These are phyloP conservation scores for Sebastes schlegelii DNA, from an alignment of 2,113 vertebrate species.

Conservation along the genomic window DNA sequence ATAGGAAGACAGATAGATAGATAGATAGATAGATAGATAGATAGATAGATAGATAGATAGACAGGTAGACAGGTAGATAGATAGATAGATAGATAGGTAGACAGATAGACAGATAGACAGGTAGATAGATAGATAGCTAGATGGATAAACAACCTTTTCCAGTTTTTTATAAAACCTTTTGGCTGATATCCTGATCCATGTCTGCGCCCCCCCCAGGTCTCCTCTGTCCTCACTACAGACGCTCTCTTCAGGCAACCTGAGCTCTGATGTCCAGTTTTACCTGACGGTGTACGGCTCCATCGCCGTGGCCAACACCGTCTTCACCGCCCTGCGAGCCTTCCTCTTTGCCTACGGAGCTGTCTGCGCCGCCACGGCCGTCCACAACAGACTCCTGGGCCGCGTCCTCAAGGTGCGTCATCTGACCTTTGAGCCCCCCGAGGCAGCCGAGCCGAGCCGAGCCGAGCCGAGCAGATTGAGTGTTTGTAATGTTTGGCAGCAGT, in stretches of 20 bases:
- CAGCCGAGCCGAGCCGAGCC: neutral
- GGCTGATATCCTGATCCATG: neutral
- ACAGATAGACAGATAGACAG: too few relatives aligned
- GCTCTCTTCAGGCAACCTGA: constrained; percentile 68
- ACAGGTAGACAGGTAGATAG: too few relatives aligned
- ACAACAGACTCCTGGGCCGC: constrained; percentile 86
- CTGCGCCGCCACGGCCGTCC: constrained; percentile 87
- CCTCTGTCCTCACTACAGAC: constrained; percentile 49
- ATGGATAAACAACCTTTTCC: too few relatives aligned
- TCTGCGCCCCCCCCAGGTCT: constrained; percentile 63
- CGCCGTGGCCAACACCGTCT: constrained; percentile 90
- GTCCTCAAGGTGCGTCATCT: constrained; percentile 86
- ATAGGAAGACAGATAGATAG: too few relatives aligned
- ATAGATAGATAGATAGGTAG: too few relatives aligned
- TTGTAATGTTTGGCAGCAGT: constrained; percentile 7
- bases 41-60: too few relatives aligned
- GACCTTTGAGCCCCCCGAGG: neutral
- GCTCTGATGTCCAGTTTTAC: constrained; percentile 89
- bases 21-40: too few relatives aligned
- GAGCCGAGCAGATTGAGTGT: neutral
- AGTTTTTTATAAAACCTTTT: neutral
- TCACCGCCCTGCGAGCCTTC: constrained; percentile 90
- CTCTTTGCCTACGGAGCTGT: constrained; percentile 92
- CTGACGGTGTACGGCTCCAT: constrained; percentile 90
- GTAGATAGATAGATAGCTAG: too few relatives aligned